Evolutionary conservation across 2,113 vertebrate genomes (phyloP).

Genomic region (Pelecanoides urinatrix): DNA sequence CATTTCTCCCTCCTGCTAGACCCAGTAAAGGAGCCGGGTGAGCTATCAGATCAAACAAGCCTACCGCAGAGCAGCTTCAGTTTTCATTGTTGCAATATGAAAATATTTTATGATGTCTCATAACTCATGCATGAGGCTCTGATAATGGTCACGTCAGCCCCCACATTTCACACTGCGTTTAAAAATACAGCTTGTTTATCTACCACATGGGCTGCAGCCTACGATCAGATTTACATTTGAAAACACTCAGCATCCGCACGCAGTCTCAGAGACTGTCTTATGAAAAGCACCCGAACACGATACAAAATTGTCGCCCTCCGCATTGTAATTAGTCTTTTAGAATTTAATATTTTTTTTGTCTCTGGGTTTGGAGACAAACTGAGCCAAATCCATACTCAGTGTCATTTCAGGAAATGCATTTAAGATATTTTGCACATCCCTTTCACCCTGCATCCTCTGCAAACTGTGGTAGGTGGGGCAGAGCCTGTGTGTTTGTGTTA

Average conservation of each 20-base stretch:
- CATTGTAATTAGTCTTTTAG: background rate
- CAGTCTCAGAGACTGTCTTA: background rate
- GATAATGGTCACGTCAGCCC: conserved; percentile 15
- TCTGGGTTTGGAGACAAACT: background rate
- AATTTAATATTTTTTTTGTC: background rate
- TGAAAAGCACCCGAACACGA: background rate
- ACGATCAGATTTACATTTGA: background rate
- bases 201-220: background rate
- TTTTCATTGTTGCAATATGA: conserved; percentile 14
- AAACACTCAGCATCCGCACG: background rate
- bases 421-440: background rate
- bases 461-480: background rate
- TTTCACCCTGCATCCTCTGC: background rate
- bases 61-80: conserved; percentile 32
- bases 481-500: background rate
- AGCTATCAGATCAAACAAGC: conserved; percentile 27
- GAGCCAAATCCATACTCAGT: background rate
- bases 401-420: background rate
- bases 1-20: background rate
- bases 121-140: conserved; percentile 11
- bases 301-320: background rate
- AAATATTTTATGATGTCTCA: conserved; percentile 15
- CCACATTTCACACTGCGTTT: background rate
- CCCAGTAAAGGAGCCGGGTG: background rate
- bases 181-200: conserved; percentile 20